Evolutionary conservation across 2,797 vertebrate genomes (phyloP).

Genomic region (Neosilurus hyrtlii): DNA sequence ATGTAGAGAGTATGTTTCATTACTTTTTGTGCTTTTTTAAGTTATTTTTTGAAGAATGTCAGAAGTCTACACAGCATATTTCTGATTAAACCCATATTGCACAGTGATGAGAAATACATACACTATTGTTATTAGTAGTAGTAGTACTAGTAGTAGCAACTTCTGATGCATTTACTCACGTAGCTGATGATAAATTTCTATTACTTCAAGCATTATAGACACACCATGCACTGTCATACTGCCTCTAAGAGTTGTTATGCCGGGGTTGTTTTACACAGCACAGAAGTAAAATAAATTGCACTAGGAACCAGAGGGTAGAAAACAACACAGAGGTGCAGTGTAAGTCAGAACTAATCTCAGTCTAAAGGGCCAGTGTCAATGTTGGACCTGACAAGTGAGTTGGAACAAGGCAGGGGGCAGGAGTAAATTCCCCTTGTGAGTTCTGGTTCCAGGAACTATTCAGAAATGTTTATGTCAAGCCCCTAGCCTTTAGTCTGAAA

Average conservation of each 20-base stretch:
- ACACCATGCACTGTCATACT: background rate
- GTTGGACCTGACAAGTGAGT: slow-evolving; percentile 40
- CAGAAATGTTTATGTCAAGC: slow-evolving; percentile 14
- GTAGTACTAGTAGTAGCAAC: no score
- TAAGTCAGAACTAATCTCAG: slow-evolving; percentile 55
- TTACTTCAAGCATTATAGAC: background rate
- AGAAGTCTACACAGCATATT: background rate
- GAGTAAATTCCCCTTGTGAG: slow-evolving; percentile 35
- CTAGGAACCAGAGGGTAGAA: slow-evolving; percentile 23
- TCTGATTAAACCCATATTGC: background rate
- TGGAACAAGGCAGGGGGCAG: slow-evolving; percentile 43
- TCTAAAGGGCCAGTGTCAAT: slow-evolving; percentile 37
- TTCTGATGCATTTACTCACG: background rate
- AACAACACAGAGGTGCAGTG: slow-evolving; percentile 46
- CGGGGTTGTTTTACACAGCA: slow-evolving; percentile 8
- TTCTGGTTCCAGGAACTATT: slow-evolving; percentile 36
- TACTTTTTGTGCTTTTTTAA: background rate
- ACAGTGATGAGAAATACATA: background rate
- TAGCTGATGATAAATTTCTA: background rate
- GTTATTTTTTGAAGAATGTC: background rate
- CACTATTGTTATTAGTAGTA: background rate
- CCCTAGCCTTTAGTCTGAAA: background rate
- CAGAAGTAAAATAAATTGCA: slow-evolving; percentile 45
- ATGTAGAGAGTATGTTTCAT: background rate
- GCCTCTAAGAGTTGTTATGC: slow-evolving; percentile 14